Percentiles rank a stretch among this genome's conserved stretches.
phyloP scores from a whole-genome alignment of 2,113 vertebrate genomes.

The Alces alces region DNA sequence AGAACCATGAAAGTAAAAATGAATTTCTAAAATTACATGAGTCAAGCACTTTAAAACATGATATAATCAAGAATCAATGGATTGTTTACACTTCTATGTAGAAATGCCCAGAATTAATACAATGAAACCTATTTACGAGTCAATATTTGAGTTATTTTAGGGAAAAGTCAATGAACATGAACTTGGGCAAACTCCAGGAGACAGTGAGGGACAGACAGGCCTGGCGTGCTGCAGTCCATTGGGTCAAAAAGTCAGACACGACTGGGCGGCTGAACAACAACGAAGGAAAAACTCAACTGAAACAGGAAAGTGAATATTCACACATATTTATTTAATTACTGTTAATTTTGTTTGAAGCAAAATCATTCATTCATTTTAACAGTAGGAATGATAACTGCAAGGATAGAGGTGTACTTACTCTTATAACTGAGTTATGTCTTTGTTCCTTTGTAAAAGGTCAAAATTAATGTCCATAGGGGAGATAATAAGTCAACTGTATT shows the following conservation, averaged over 20 bases:
- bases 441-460: conserved; percentile 1
- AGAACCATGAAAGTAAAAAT: neutral
- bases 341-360: conserved; percentile 17
- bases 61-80: neutral
- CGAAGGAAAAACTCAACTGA: neutral
- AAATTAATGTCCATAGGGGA: neutral
- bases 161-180: neutral
- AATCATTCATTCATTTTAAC: neutral
- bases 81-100: neutral
- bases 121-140: neutral
- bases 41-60: neutral
- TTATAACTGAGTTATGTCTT: neutral
- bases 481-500: neutral
- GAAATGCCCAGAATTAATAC: neutral
- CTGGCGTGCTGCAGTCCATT: neutral
- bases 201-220: neutral
- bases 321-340: neutral
- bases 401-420: neutral
- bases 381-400: neutral
- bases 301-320: neutral
- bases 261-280: neutral
- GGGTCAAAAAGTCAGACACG: neutral
- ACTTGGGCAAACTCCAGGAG: neutral
- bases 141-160: neutral
- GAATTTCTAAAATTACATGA: neutral